Evolutionary conservation across 2,888 invertebrate genomes (phyloP).

Genomic region (Apodemia zela): DNA sequence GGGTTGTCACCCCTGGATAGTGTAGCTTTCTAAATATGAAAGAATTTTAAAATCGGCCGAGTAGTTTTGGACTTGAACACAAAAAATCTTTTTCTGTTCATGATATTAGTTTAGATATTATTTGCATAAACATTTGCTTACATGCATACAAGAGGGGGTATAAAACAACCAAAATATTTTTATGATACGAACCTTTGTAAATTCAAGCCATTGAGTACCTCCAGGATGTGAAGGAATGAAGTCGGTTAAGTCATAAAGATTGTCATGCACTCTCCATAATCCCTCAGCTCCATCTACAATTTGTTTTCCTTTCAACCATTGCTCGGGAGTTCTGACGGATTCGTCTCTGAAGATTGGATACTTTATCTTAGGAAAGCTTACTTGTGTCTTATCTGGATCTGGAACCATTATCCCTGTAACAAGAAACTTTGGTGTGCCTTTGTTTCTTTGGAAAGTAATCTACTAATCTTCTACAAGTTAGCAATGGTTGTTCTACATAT

Average conservation of each 20-base stretch:
- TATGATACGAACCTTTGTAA: constrained; percentile 79
- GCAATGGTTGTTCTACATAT: background rate
- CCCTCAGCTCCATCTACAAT: constrained; percentile 87
- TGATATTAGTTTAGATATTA: constrained; percentile 30
- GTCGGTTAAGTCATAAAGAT: constrained; percentile 90
- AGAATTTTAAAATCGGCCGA: no score
- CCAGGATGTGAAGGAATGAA: constrained; percentile 93
- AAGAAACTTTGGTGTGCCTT: background rate
- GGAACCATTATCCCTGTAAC: constrained; percentile 45
- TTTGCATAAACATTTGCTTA: constrained; percentile 77
- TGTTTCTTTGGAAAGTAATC: background rate
- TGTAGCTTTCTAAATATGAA: no score
- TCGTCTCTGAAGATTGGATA: constrained; percentile 70
- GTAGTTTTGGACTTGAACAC: no score
- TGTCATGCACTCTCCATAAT: constrained; percentile 88
- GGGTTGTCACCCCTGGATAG: no score
- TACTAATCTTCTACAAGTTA: background rate
- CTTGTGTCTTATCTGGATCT: constrained; percentile 48
- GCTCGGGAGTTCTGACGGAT: constrained; percentile 57
- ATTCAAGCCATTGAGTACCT: constrained; percentile 86
- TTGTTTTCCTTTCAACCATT: constrained; percentile 84
- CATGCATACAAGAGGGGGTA: constrained; percentile 74
- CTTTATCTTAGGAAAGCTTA: constrained; percentile 71
- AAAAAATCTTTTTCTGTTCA: no score
- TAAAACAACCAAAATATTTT: no score